Conservation (phyloP, 2,797 vertebrate species). For the Limosa lapponica region DNA sequence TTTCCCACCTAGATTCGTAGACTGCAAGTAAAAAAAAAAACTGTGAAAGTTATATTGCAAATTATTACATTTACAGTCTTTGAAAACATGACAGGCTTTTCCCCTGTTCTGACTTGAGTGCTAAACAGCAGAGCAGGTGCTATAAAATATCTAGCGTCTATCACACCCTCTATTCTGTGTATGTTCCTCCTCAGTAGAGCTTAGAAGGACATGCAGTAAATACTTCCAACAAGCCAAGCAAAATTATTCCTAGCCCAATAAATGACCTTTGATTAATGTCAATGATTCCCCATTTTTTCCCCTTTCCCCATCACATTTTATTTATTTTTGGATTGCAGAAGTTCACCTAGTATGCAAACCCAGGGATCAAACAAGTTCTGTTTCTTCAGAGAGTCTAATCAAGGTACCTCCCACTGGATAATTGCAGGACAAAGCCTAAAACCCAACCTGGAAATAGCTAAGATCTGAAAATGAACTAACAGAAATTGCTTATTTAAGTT, state of each 20-base stretch:
- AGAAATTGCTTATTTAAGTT: neutral
- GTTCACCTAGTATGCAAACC: neutral
- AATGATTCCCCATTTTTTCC: neutral
- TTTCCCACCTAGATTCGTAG: neutral
- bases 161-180: neutral
- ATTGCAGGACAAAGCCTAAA: neutral
- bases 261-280: neutral
- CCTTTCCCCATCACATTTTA: neutral
- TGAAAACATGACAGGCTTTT: neutral
- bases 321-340: neutral
- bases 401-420: neutral
- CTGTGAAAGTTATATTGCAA: neutral
- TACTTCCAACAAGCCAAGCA: neutral
- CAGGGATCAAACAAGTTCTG: neutral
- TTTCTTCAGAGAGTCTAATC: neutral
- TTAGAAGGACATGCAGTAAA: neutral
- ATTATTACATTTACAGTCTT: slow-evolving; percentile 14
- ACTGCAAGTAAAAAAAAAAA: slow-evolving; percentile 15
- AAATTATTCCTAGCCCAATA: neutral
- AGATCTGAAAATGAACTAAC: neutral
- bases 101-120: neutral
- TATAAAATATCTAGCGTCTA: neutral
- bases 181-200: neutral
- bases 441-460: neutral
- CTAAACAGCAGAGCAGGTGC: slow-evolving; percentile 5